Evolutionary conservation across 2,888 invertebrate genomes (phyloP).

Genomic region (Rhyacophila evoluta): DNA sequence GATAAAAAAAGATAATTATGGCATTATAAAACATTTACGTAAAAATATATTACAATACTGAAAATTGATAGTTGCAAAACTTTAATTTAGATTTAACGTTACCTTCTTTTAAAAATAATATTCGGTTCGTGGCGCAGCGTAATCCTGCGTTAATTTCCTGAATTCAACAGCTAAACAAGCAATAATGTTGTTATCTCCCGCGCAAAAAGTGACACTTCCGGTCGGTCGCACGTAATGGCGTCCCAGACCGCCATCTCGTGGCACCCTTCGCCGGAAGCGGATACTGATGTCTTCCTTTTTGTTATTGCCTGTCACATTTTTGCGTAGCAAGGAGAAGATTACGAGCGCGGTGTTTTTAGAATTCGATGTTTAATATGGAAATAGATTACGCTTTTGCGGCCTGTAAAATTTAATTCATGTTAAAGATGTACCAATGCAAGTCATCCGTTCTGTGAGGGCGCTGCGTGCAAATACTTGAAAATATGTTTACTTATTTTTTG

Average conservation of each 20-base stretch:
- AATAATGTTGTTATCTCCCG: neutral
- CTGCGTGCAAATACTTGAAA: too few species aligned
- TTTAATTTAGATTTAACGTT: too few species aligned
- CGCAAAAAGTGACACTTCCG: constrained; percentile 7
- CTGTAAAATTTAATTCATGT: too few species aligned
- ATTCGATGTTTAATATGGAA: too few species aligned
- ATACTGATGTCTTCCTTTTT: neutral
- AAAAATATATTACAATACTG: too few species aligned
- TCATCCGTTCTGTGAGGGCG: too few species aligned
- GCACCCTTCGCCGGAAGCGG: neutral
- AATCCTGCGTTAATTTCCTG: constrained; percentile 4
- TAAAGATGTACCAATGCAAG: too few species aligned
- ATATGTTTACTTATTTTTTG: too few species aligned
- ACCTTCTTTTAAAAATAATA: neutral
- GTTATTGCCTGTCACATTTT: neutral
- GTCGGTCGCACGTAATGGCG: neutral
- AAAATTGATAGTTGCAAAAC: too few species aligned
- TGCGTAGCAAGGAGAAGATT: neutral
- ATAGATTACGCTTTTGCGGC: too few species aligned
- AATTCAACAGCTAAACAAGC: constrained; percentile 15
- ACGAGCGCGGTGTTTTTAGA: neutral
- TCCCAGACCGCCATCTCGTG: neutral
- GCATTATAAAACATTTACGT: too few species aligned
- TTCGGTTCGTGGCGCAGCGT: neutral
- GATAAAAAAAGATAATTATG: too few species aligned